Evolutionary conservation across 2,113 vertebrate genomes (phyloP), one percentile per base, ranked within the genome.

Genomic region (Dicentrarchus labrax): DNA sequence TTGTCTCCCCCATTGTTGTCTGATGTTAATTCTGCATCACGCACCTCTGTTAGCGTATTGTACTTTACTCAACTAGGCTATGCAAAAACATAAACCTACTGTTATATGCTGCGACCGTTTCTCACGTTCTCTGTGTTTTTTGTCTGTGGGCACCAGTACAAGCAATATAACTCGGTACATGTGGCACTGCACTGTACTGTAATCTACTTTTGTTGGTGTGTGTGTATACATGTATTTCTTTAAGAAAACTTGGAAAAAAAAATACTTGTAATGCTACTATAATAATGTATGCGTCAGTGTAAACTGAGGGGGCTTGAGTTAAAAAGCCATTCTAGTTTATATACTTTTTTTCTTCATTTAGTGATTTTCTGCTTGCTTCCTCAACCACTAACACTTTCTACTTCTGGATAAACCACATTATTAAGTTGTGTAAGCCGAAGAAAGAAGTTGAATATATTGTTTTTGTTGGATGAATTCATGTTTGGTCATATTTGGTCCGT

Each of bases 121-220:
- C 68, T 74, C 80, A 66, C 54, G 36, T 72, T 86, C 59, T 87
- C 59, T 86, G 67, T 86, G 70, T 92, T 66, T 21, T 82, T 56
- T 59, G 59, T 91, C 65, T 73, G 68, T 84, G 78, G 81, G 83
- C 80, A 86, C 87, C 79, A 80, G 80, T 90, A 89, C 83, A 87
- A 94, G 95, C 95, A 95, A 95, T 94, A 96, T 86, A 79, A 87
- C 72, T 88, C 73, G 88, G 83, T 91, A 89, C 78, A 80, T 71
- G 84, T 88, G 87, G 83, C 84, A 87, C 90, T 86, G 87, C 86
- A 86, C 87, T 93, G 93, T 90, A 94, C 93, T 94, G 92, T 93
- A 93, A 78, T 91, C 62, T 90, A 68, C 81, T 76, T 85, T 10
- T 67, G 39, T 91, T 80, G 53, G 75, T 90, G 69, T 88, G 74